Conservation (phyloP, 2,888 invertebrate species). For the Tuta absoluta region DNA sequence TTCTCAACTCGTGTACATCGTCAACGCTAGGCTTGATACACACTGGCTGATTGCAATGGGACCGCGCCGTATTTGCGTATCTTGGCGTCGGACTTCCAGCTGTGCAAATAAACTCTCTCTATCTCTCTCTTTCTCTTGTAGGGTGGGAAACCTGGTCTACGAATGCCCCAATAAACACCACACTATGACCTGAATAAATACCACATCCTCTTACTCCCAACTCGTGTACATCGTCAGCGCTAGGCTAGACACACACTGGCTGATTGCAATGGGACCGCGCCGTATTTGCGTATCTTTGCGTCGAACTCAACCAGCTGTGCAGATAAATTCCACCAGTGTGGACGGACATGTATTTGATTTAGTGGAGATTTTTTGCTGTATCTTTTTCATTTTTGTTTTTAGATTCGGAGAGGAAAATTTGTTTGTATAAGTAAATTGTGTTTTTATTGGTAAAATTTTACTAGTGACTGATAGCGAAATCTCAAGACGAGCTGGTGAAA, state of each 20-base stretch:
- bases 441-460: too few species aligned
- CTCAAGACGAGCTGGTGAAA: too few species aligned
- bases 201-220: not conserved
- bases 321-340: constrained; percentile 12
- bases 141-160: too few species aligned
- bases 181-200: not conserved
- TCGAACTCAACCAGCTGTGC: constrained; percentile 9
- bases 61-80: constrained; percentile 17
- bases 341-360: constrained; percentile 19
- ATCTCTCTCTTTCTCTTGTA: too few species aligned
- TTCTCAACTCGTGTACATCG: not conserved
- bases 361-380: not conserved
- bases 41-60: constrained; percentile 30
- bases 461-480: too few species aligned
- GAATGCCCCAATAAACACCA: not conserved
- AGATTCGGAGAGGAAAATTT: too few species aligned
- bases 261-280: constrained; percentile 29
- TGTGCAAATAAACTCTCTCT: constrained; percentile 13
- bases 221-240: not conserved
- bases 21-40: constrained; percentile 22
- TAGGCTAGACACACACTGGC: constrained; percentile 24
- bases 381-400: not conserved
- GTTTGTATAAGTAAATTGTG: too few species aligned
- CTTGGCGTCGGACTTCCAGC: constrained; percentile 11
- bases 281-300: constrained; percentile 19